Evolutionary conservation across 2,113 vertebrate genomes (phyloP), one percentile per base, ranked within the genome.

Genomic region (Hypocryptadius cinnamomeus): DNA sequence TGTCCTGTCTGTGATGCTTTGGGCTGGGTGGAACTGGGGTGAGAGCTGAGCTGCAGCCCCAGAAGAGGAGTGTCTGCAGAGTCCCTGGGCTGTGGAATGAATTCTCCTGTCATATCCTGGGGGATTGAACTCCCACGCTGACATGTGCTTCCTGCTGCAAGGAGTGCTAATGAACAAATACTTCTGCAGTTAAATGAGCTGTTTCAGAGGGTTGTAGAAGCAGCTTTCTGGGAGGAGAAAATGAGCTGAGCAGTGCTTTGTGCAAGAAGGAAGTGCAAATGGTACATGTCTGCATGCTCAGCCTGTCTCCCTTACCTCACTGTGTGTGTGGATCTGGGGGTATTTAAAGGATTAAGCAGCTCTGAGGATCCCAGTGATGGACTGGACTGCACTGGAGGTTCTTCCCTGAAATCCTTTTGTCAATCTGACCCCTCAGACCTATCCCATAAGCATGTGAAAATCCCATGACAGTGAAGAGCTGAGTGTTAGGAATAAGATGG

Each of bases 81-180:
- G 73, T n/a, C 11, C 3, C 10, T 6, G 85, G 65, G 79, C 33
- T 66, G 64, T 2, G 4, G 50, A 35, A 48, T 87, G 85, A 90
- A 85, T 79, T 87, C 80, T 78, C 60, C 74, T 87, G 93, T 87
- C 89, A 56, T 15, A 61, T 70, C 93, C 79, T 87, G 15, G 4
- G 89, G 95, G 91, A 89, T 3, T 61, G 79, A 82, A 91, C 93
- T 94, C 94, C 93, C 87, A 95, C 59, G 10, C 90, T 91, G 92
- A 85, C 90, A 79, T 87, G 79, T 83, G 79, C 93, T 57, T 94
- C 92, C 90, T 95, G 73, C 94, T 96, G 92, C 92, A 77, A 76
- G 81, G 68, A 76, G 65, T 0, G 1, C 89, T 95, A 82, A 94
- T 85, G 92, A 95, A 79, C 90, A 94, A 79, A 91, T 65, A 57